Conservation (phyloP, 37 sponge, comb jelly and placozoan species). For the Halisarca cf. caerulea region DNA sequence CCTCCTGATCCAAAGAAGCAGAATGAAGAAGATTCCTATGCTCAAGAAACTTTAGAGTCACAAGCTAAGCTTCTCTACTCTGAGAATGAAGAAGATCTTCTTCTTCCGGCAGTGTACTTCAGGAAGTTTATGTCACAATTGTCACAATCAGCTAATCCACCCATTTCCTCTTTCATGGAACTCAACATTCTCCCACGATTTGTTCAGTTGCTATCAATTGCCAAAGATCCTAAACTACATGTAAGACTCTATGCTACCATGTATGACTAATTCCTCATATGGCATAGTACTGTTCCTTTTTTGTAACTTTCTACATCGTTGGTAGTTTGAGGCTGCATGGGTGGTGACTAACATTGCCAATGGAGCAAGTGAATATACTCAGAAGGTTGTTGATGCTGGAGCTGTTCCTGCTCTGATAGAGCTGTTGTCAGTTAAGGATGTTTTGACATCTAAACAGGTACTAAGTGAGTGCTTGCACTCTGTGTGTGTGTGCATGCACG, state of each 20-base stretch:
- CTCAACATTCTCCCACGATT: constrained; percentile 48
- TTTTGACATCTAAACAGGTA: constrained; percentile 60
- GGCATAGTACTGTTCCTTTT: too few relatives aligned
- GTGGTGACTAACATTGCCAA: constrained; percentile 83
- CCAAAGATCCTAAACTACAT: constrained; percentile 26
- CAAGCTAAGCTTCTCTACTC: too few relatives aligned
- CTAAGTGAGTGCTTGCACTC: neutral
- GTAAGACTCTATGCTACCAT: neutral
- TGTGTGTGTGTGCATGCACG: too few relatives aligned
- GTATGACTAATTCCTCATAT: too few relatives aligned
- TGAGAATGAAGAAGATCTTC: too few relatives aligned
- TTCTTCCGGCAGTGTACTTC: too few relatives aligned
- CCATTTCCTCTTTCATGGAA: constrained; percentile 44
- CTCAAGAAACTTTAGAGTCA: too few relatives aligned
- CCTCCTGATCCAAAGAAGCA: too few relatives aligned
- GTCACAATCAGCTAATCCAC: constrained; percentile 21
- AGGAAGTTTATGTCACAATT: too few relatives aligned
- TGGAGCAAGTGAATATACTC: constrained; percentile 73
- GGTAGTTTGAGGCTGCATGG: constrained; percentile 82
- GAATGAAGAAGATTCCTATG: too few relatives aligned
- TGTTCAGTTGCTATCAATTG: constrained; percentile 33
- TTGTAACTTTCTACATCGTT: too few relatives aligned
- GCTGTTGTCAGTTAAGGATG: constrained; percentile 36
- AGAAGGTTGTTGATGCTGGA: constrained; percentile 65
- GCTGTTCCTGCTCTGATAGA: constrained; percentile 59